These are phyloP conservation scores for Channa striata DNA, from an alignment of 2,797 vertebrate species.

Conservation along the genomic window DNA sequence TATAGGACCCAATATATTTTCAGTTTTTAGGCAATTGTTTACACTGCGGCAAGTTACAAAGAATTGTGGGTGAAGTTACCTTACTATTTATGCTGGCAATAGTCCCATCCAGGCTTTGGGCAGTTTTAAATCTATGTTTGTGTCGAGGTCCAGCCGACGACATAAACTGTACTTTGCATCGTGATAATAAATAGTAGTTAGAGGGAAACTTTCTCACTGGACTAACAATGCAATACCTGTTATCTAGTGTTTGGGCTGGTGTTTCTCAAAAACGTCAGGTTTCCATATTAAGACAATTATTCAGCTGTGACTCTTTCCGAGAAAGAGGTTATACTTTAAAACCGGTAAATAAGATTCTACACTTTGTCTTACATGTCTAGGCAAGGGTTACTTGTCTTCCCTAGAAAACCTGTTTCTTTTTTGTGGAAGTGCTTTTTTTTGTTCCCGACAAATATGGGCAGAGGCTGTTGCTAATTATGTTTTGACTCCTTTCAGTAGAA, in stretches of 20 bases:
- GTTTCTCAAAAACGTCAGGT: background rate
- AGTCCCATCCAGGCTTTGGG: constrained; percentile 2
- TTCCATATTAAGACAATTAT: background rate
- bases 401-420: background rate
- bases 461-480: background rate
- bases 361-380: constrained; percentile 2
- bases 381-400: constrained; percentile 5
- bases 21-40: background rate
- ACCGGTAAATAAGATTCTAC: background rate
- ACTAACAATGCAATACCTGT: too few species aligned
- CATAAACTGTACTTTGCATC: constrained; percentile 49
- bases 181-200: constrained; percentile 33
- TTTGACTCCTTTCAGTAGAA: constrained; percentile 1
- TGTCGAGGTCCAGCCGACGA: constrained; percentile 3
- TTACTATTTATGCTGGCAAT: background rate
- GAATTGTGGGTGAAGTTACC: constrained; percentile 14
- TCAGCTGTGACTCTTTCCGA: too few species aligned
- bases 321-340: background rate
- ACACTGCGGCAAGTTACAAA: background rate
- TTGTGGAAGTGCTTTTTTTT: background rate
- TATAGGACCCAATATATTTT: background rate
- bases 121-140: constrained; percentile 31
- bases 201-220: background rate
- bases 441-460: too few species aligned
- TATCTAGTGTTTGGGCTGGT: too few species aligned